phyloP scores from a whole-genome alignment of 2,888 invertebrate species.

The Cataglyphis albicans region DNA sequence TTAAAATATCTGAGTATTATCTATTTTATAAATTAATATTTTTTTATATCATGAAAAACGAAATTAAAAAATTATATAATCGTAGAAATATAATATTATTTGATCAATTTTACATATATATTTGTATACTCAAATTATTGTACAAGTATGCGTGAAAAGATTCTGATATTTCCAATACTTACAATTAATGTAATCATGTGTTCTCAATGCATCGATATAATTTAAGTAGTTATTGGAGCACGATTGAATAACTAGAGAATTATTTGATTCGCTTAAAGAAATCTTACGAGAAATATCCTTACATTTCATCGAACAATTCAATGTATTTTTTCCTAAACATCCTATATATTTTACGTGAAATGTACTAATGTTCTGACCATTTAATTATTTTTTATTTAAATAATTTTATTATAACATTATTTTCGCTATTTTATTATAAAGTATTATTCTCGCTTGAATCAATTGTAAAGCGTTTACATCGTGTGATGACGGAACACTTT shows the following conservation, averaged over 20 bases:
- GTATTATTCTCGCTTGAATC: conserved; percentile 22
- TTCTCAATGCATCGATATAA: not conserved
- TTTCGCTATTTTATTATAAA: not conserved
- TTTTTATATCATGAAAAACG: not conserved
- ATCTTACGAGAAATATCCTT: not conserved
- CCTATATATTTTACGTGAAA: not conserved
- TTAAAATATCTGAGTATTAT: conserved; percentile 1
- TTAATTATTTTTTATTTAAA: not conserved
- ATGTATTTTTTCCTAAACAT: not conserved
- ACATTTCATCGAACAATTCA: not conserved
- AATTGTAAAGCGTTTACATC: conserved; percentile 48
- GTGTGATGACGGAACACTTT: conserved; percentile 56
- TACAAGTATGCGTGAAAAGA: conserved; percentile 4
- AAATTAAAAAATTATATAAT: not conserved
- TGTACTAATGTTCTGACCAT: not conserved
- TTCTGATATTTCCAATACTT: not conserved
- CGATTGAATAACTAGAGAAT: not conserved
- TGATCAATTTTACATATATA: not conserved
- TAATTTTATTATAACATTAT: conserved; percentile 25
- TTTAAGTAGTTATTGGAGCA: not conserved
- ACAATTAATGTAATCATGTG: not conserved
- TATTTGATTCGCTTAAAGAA: not conserved
- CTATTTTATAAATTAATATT: not conserved
- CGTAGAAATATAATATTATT: not conserved
- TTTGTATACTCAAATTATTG: not conserved